Evolutionary conservation across 2,888 invertebrate genomes (phyloP).

Genomic region (Perizoma affinitatum): DNA sequence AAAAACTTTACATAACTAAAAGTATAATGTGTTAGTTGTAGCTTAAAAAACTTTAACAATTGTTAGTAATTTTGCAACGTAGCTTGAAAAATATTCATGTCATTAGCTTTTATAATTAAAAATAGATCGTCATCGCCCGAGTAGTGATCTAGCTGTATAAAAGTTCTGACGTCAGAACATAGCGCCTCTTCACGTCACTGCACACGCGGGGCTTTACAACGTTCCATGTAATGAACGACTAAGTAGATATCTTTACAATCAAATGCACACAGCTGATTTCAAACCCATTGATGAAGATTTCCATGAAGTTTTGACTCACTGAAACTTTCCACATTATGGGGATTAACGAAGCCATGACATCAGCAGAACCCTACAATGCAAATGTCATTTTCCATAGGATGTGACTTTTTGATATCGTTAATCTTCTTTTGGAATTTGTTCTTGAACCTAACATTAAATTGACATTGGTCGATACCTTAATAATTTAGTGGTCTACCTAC

Average conservation of each 20-base stretch:
- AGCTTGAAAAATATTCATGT: too few species aligned
- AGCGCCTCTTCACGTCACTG: not conserved
- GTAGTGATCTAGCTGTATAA: slow-evolving; percentile 10
- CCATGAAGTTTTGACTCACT: slow-evolving; percentile 34
- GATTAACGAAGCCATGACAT: slow-evolving; percentile 1
- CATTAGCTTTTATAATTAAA: too few species aligned
- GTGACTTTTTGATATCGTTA: not conserved
- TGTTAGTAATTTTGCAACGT: too few species aligned
- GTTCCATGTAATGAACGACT: not conserved
- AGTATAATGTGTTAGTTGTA: too few species aligned
- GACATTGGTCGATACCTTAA: too few species aligned
- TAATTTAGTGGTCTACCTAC: too few species aligned
- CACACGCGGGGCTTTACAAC: slow-evolving; percentile 24
- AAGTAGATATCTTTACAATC: slow-evolving; percentile 18
- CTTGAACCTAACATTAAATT: too few species aligned
- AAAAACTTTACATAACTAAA: too few species aligned
- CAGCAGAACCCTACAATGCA: not conserved
- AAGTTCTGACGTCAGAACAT: slow-evolving; percentile 17
- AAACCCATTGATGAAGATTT: slow-evolving; percentile 23
- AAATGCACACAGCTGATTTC: slow-evolving; percentile 8
- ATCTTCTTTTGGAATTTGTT: not conserved
- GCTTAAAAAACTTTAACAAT: too few species aligned
- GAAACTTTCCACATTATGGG: slow-evolving; percentile 19
- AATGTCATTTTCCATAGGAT: slow-evolving; percentile 14
- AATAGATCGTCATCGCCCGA: not conserved